phyloP scores from a whole-genome alignment of 2,113 vertebrate genomes.

The Salvelinus namaycush region DNA sequence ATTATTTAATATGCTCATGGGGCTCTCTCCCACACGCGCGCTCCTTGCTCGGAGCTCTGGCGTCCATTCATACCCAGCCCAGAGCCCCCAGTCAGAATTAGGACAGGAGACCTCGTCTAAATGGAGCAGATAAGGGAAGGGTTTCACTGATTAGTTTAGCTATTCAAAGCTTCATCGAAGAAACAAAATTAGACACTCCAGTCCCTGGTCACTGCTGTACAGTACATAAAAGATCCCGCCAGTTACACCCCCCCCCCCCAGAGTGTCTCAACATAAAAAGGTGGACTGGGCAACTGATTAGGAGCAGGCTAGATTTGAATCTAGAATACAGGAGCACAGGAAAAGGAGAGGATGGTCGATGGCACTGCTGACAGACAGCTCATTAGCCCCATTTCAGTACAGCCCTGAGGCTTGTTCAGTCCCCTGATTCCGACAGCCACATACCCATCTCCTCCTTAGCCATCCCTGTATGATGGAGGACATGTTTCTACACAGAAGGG shows the following conservation, averaged over 20 bases:
- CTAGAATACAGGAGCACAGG: background rate
- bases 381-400: conserved; percentile 10
- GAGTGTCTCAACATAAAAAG: background rate
- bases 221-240: background rate
- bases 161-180: background rate
- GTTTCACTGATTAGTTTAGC: background rate
- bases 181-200: background rate
- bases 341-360: background rate
- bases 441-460: background rate
- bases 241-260: background rate
- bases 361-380: conserved; percentile 5
- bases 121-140: background rate
- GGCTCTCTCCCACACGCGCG: too few relatives aligned
- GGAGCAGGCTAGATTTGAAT: background rate
- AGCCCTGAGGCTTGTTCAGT: background rate
- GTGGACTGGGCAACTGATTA: background rate
- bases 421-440: background rate
- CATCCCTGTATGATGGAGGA: background rate
- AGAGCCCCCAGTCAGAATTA: background rate
- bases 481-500: conserved; percentile 5
- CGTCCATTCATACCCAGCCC: background rate
- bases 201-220: background rate
- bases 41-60: background rate
- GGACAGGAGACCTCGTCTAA: background rate
- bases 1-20: conserved; percentile 6